A percentile compares a stretch with the other conserved stretches of the same genome.
Conservation (phyloP, 2,888 invertebrate genomes). For the Apomyelois bistriatella region DNA sequence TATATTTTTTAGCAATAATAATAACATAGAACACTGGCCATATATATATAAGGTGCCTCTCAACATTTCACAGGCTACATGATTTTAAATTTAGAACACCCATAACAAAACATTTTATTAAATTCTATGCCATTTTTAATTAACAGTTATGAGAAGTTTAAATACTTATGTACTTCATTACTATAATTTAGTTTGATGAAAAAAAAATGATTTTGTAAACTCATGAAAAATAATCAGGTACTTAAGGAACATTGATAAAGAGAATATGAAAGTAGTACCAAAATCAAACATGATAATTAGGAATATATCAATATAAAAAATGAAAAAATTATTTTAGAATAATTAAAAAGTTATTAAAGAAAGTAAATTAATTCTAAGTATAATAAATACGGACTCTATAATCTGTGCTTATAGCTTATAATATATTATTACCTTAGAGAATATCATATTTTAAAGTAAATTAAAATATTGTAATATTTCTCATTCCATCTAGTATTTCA, state of each 20-base stretch:
- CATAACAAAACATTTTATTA: not conserved
- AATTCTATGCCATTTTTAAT: not conserved
- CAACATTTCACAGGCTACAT: conserved; percentile 3
- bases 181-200: not conserved
- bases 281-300: not conserved
- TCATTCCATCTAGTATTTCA: too few species aligned
- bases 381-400: too few species aligned
- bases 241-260: conserved; percentile 15
- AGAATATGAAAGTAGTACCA: conserved; percentile 11
- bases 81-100: not conserved
- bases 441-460: too few species aligned
- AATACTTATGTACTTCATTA: not conserved
- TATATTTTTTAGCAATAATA: conserved; percentile 34
- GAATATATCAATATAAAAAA: not conserved
- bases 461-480: too few species aligned
- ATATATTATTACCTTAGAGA: too few species aligned
- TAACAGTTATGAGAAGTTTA: not conserved
- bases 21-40: conserved; percentile 35
- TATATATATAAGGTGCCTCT: conserved; percentile 18
- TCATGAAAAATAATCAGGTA: conserved; percentile 17
- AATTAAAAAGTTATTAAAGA: not conserved
- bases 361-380: not conserved
- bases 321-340: not conserved
- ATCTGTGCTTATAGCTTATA: too few species aligned
- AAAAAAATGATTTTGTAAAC: not conserved